phyloP scores from a whole-genome alignment of 2,797 vertebrate species.

The Buphagus erythrorhynchus region DNA sequence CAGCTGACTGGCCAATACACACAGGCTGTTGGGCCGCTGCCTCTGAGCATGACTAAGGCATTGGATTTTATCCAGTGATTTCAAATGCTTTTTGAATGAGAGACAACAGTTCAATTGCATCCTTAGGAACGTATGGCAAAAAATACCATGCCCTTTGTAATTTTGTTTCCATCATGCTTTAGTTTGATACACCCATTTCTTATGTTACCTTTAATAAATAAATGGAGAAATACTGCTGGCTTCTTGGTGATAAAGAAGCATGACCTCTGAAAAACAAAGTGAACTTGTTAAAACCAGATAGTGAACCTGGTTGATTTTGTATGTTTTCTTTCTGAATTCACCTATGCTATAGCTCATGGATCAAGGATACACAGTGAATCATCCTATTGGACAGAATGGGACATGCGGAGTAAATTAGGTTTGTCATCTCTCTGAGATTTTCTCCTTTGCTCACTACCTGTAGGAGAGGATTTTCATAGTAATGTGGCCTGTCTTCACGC shows the following conservation, averaged over 20 bases:
- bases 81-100: neutral
- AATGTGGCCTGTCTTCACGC: neutral
- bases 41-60: conserved; percentile 21
- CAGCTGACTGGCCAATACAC: neutral
- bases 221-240: neutral
- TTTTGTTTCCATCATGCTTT: neutral
- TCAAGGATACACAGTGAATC: neutral
- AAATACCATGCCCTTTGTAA: neutral
- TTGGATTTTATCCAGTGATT: conserved; percentile 16
- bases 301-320: neutral
- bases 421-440: neutral
- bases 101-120: neutral
- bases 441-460: conserved; percentile 2
- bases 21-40: neutral
- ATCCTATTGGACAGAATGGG: neutral
- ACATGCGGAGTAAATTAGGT: neutral
- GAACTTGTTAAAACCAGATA: neutral
- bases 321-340: neutral
- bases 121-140: neutral
- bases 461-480: conserved; percentile 34
- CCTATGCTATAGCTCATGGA: neutral
- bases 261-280: neutral
- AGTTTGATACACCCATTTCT: neutral
- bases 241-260: neutral
- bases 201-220: neutral